Conservation (phyloP, 2,888 invertebrate species). For the Papilio gigon region DNA sequence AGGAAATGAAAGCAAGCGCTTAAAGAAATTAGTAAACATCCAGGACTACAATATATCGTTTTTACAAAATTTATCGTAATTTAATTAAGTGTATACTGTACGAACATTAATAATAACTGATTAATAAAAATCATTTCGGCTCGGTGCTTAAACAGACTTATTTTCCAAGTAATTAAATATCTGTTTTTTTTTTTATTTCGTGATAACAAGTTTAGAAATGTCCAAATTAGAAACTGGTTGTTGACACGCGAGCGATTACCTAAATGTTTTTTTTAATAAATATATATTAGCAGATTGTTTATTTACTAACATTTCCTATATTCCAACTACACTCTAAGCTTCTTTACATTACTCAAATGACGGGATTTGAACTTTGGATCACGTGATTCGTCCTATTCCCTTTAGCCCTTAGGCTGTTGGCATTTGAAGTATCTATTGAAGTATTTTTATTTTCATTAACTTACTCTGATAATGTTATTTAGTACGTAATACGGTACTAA, state of each 20-base stretch:
- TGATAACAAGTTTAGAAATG: not conserved
- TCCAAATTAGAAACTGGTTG: not conserved
- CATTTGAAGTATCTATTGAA: no score
- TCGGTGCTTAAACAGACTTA: not conserved
- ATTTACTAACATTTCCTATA: no score
- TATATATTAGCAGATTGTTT: no score
- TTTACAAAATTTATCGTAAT: not conserved
- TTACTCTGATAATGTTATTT: no score
- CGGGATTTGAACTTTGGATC: no score
- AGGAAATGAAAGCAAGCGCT: not conserved
- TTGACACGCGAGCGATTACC: not conserved
- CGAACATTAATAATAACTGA: not conserved
- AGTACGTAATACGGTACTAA: no score
- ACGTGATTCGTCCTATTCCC: no score
- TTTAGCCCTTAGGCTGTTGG: no score
- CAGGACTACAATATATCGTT: not conserved
- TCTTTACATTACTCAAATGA: no score
- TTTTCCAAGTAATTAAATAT: conserved; percentile 2
- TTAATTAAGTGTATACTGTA: not conserved
- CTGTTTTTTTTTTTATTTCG: not conserved
- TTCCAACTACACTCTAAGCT: no score
- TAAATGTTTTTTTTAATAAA: not conserved
- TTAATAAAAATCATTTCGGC: not conserved
- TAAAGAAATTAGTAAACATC: conserved; percentile 1
- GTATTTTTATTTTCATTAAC: no score